Base-by-base conservation (phyloP, 1,140 invertebrate genomes). In the Drosophila sp. region DNA sequence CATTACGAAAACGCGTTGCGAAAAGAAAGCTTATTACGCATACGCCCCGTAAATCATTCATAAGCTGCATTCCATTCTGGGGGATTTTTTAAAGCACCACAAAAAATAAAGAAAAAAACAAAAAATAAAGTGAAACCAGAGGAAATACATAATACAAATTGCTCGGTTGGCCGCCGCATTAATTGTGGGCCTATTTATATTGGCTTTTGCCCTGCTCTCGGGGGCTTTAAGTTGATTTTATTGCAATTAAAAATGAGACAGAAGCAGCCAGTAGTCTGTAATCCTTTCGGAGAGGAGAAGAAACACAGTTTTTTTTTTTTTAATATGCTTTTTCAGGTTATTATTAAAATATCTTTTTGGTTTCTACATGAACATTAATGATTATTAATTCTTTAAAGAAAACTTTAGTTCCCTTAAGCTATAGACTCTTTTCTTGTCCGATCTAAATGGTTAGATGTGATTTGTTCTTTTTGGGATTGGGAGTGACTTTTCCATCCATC, bases 301-400 rank as follows among this genome's bases (percentile, higher is more conserved):
- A 10, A 47, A 17, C 27, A 30, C 33, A 27, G 17, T 35, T 23
- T 1, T 41, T 41, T 35, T 23, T 1, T 41, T 41, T 25, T 57
- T 55, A 60, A 47, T 75, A 68, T 33, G 57, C 44, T 69, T 38
- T 60, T 40, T 38, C 30, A 17, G 29, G 67, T 60, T 74, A 71
- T 85, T 83, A 87, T 83, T 76, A 79, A 11, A 87, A 85, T 76
- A 83, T 85, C 71, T 79, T 86, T 86, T 50, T 86, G 76, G 83
- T 86, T 76, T 70, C 62, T 76, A 86, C 65, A 74, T 58, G 62
- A 70, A 79, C 55, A 68, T 41, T 70, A 72, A 54, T 57, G 54
- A 47, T 61, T 44, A 55, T 67, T 70, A 60, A 33, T 62, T 54
- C 1, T 41, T 11, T 50, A 50, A 69, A 55, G 44, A 58, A 27